These are phyloP conservation scores for Pelecanoides urinatrix DNA, from an alignment of 2,113 vertebrate genomes.

Conservation along the genomic window DNA sequence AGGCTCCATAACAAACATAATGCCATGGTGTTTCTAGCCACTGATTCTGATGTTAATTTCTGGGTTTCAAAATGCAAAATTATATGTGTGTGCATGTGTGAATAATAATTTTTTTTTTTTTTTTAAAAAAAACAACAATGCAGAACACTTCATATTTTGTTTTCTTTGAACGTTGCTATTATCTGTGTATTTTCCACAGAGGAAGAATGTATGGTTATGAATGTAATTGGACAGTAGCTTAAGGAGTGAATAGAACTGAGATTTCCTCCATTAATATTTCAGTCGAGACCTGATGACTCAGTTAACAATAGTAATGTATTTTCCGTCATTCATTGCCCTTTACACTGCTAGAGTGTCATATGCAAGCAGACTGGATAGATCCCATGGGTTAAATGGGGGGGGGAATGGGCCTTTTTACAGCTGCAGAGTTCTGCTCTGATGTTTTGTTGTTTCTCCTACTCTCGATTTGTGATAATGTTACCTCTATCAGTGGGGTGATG, in stretches of 20 bases:
- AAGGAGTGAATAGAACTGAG: background rate
- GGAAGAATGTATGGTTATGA: background rate
- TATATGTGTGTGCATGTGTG: background rate
- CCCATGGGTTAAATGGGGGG: background rate
- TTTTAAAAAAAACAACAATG: background rate
- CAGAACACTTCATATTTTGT: background rate
- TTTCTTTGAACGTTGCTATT: background rate
- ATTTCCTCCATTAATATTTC: background rate
- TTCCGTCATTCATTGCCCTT: background rate
- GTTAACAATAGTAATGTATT: background rate
- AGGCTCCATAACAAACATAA: background rate
- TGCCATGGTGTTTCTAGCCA: background rate
- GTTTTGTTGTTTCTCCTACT: background rate
- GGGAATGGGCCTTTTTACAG: background rate
- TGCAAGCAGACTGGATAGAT: background rate
- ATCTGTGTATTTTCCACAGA: background rate
- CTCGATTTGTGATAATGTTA: background rate
- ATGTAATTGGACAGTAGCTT: background rate
- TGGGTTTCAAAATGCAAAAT: conserved; percentile 11
- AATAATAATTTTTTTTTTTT: background rate
- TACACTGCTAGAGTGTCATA: background rate
- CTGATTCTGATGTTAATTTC: conserved; percentile 27
- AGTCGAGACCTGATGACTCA: background rate
- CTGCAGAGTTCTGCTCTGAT: background rate
- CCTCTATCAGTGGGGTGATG: background rate